These are phyloP conservation scores for Chloropsis hardwickii DNA, from an alignment of 2,113 vertebrate genomes.

Conservation along the genomic window DNA sequence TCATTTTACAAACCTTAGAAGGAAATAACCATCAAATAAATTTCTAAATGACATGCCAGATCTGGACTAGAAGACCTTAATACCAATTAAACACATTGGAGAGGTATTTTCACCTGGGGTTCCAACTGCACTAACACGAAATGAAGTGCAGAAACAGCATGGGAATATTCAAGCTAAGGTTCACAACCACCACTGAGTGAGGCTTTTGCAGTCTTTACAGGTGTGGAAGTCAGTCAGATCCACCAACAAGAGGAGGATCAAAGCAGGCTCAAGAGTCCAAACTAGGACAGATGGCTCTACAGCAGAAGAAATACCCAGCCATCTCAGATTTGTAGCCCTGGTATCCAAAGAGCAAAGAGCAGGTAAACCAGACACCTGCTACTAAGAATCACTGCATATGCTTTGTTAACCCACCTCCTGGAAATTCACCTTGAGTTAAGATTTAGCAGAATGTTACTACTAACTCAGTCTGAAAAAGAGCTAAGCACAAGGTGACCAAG, in stretches of 20 bases:
- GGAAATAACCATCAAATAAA: not conserved
- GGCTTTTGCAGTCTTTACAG: not conserved
- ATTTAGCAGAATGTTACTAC: not conserved
- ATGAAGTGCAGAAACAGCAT: not conserved
- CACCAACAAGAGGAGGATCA: not conserved
- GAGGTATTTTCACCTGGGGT: not conserved
- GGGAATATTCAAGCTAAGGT: not conserved
- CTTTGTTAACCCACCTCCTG: not conserved
- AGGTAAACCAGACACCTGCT: not conserved
- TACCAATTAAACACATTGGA: not conserved
- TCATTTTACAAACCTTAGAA: conserved; percentile 43
- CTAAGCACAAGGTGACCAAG: not conserved
- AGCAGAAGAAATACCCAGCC: not conserved
- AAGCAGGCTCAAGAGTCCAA: not conserved
- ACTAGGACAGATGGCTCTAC: not conserved
- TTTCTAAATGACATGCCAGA: not conserved
- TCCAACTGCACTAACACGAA: not conserved
- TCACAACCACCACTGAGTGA: not conserved
- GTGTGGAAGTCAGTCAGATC: not conserved
- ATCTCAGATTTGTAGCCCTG: not conserved
- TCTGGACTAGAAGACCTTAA: not conserved
- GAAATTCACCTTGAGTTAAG: not conserved
- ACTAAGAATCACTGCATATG: not conserved
- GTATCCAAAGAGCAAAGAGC: not conserved
- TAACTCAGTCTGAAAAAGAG: not conserved